phyloP scores from a whole-genome alignment of 2,797 vertebrate genomes.

The Ceryle rudis region DNA sequence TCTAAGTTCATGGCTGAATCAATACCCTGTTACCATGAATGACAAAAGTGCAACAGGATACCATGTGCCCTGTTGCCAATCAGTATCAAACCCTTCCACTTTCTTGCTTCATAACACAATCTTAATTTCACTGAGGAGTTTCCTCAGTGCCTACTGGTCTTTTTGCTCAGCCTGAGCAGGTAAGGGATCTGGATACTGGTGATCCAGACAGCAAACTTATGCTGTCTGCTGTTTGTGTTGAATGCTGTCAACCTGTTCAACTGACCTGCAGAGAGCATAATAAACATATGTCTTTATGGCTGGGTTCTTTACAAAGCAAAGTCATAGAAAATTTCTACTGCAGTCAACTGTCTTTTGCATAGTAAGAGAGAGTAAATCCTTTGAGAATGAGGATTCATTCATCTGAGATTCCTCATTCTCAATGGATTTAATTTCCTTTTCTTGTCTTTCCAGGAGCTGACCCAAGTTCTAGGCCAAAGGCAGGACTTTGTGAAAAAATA shows the following conservation, averaged over 20 bases:
- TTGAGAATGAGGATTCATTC: background rate
- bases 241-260: background rate
- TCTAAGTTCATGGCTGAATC: background rate
- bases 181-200: background rate
- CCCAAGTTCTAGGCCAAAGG: background rate
- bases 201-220: background rate
- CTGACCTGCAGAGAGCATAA: background rate
- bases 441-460: background rate
- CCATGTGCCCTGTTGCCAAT: background rate
- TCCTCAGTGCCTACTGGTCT: background rate
- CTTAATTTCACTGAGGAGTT: background rate
- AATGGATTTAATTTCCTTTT: background rate
- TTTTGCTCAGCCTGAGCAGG: background rate
- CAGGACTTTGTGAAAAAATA: background rate
- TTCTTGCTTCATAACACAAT: fast-evolving
- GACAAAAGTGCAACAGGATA: background rate
- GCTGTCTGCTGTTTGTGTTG: background rate
- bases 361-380: background rate
- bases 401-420: background rate
- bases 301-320: background rate
- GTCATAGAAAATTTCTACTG: background rate
- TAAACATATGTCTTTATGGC: background rate
- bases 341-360: background rate
- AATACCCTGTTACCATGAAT: background rate
- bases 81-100: background rate